Evolutionary conservation across 2,888 invertebrate species (phyloP), one percentile per base, ranked within the genome.

Genomic region (Girardia tigrina): DNA sequence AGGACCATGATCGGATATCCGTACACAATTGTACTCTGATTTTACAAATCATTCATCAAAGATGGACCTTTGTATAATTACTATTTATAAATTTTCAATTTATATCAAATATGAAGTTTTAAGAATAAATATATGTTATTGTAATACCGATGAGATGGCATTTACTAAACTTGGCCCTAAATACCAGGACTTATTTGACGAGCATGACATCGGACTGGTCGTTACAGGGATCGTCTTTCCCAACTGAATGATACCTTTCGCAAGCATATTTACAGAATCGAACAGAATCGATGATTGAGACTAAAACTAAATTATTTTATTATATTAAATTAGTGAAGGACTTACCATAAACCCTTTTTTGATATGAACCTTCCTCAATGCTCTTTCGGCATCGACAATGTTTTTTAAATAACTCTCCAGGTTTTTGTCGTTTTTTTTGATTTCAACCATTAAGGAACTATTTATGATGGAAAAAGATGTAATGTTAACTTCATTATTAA

Each of bases 241-340:
- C 56, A 56, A 20, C 6, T 56, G 56, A n/a, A 56, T 56, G 56
- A 56, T 56, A n/a, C 56, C 56, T n/a, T 56, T 56, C 8, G 56
- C 4, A n/a, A 56, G 56, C 56, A n/a, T 56, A 4, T 4, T 6
- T 20, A 56, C 23, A 6, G 56, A 4, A n/a, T 56, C 56, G n/a
- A 56, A 56, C n/a, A 56, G 23, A 56, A 56, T 56, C 4, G 8
- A n/a, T 20, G 56, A 23, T n/a, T n/a, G n/a, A 6, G 56, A 56
- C 56, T 56, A 23, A 8, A 56, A 56, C n/a, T 56, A 56, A 56
- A 56, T 56, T 8, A 36, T 36, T 36, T 36, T 16, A 36, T 36
- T n/a, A n/a, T n/a, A n/a, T n/a, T 36, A 12, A 36, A 8, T 12
- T 16, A 36, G 8, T 36, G 12, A 20, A 56, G n/a, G n/a, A n/a